Evolutionary conservation across 92 coral and sea anemone genomes (phyloP), one percentile per base, ranked within the genome.

Genomic region (Palythoa grandiflora): DNA sequence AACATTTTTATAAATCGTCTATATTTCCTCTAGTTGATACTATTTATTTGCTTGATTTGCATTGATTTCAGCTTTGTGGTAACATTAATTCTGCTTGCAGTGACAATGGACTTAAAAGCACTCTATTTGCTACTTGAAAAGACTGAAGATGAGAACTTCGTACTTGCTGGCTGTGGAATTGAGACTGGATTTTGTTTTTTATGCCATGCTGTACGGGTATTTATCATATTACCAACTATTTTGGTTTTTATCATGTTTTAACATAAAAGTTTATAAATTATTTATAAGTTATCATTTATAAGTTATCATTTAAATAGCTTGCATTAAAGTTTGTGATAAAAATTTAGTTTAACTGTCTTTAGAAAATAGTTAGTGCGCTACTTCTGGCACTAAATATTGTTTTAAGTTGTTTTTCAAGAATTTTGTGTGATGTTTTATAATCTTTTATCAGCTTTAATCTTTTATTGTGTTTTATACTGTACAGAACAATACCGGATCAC

Each of bases 161-260:
- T 71, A 71, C 76, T 71, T 35, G 76, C 76, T 71, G 16, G 19
- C 48, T 47, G 20, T 39, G 76, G 76, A 71, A 39, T 71, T 35
- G 76, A 71, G 38, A 39, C 2, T 35, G 76, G 2, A 71, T 71
- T 71, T 71, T 71, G 28, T 12, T 35, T 71, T 35, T 71, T 12
- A 6, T 71, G 76, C 76, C 48, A 35, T 35, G n/a, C 76, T 39
- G 1, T 3, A 39, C 38, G 76, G 76, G 28, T 71, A 71, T 71
- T 40, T 40, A 40, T 40, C 47, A 40, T 40, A 40, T 40, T 40
- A 40, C 3, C 47, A 0, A 40, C 47, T 40, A 0, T 40, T 40
- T 40, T 28, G 28, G 28, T 28, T 28, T 28, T 28, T 28, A 28
- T 28, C 28, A 28, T 28, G 28, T 28, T n/a, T n/a, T n/a, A n/a